Evolutionary conservation across 1,140 invertebrate genomes (phyloP), one percentile per base, ranked within the genome.

Genomic region (Hormaphis cornu): DNA sequence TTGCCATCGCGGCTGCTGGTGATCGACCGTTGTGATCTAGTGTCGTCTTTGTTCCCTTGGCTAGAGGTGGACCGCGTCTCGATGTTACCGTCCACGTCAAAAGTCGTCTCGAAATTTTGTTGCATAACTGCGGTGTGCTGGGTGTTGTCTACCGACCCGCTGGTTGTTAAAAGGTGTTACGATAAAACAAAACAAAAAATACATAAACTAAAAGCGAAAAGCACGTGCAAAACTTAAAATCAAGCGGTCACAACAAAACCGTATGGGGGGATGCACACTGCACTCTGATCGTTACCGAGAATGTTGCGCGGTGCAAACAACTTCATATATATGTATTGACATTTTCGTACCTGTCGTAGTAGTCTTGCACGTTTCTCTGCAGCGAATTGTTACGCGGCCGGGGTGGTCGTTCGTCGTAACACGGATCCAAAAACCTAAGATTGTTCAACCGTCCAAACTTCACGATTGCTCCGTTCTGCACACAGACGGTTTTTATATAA

Each of bases 391-490:
- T 85, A 74, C 89, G 79, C 71, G 86, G 86, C 46, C 83, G 79
- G 61, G 87, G n/a, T n/a, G n/a, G 85, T 72, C 91, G 85, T 75
- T 90, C 90, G 77, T 95, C 93, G 71, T 89, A 88, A 54, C 85
- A 84, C 6, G 93, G 91, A 81, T 98, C 94, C 72, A 95, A 83
- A 81, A 97, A 97, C 73, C 92, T 85, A 80, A 95, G 97, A 24
- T 90, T 90, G 75, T 94, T 90, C 73, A 91, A 87, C 75, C 93
- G 82, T 73, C 95, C 90, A 82, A 95, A 94, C 81, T 91, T 90
- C 22, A 94, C 85, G 61, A 93, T 83, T 72, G 87, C 88, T 69
- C 91, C 91, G 81, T 93, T 89, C 85, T 89, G 80, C 35, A 79
- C 79, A 71, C n/a, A n/a, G n/a, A n/a, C n/a, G n/a, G n/a, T n/a